Base-by-base conservation (phyloP, 2,888 invertebrate species). In the Noctua janthina region DNA sequence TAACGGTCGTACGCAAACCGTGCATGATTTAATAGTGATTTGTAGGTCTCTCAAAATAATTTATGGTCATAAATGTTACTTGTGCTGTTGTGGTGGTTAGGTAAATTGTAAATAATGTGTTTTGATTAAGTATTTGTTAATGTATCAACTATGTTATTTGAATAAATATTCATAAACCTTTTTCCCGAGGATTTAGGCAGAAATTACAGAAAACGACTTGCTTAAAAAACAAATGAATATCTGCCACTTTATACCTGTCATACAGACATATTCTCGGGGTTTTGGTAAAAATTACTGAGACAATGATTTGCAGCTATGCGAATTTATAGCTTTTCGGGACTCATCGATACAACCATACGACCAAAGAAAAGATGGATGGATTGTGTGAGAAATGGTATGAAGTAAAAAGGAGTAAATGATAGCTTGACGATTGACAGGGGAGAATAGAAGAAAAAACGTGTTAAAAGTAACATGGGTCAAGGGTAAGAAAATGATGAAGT, bases 11-110 rank as follows among this genome's bases (percentile, higher is more conserved):
- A 79, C 74, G 76, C 87, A 76, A 85, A 79, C 67, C 46, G 29
- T 46, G 79, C 72, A 74, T 85, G 84, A 76, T 75, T 83, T 70
- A 79, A 73, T 70, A 69, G 74, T 73, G 87, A 87, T 84, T 87
- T 84, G 87, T 85, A 74, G 70, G 20, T 39, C n/a, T 72, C 62
- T 20, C 49, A 56, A 29, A 67, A 62, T 66, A 49, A 83, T 86
- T 77, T 70, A 84, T 73, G 74, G 46, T 66, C 73, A 54, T 69
- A 70, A 79, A 82, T 82, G 72, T 3, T 85, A 80, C 49, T 68
- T 68, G 11, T 54, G 17, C 20, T n/a, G 51, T 35, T 56, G n/a
- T 20, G 3, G 39, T 39, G 56, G 39, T 17, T 46, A 73, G 13
- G 51, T 75, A 49, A 23, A 56, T 56, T 54, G 64, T 23, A 8